phyloP scores from a whole-genome alignment of 2,888 invertebrate species.

The Formica aserva region DNA sequence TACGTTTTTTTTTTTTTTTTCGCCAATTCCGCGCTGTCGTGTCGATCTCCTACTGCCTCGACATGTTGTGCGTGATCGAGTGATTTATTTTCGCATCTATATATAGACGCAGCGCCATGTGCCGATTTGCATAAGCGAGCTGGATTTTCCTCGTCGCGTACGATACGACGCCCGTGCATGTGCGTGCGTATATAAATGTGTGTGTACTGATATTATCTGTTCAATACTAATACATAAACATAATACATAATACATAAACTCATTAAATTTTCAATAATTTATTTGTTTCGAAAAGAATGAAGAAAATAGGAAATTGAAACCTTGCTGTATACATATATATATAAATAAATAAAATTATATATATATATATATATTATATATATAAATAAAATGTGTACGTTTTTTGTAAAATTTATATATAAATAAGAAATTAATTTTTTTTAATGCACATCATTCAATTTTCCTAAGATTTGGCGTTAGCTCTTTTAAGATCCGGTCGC shows the following conservation, averaged over 20 bases:
- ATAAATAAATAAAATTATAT: no score
- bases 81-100: conserved; percentile 44
- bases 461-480: not conserved
- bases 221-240: not conserved
- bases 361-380: not conserved
- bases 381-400: not conserved
- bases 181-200: not conserved
- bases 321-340: not conserved
- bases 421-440: not conserved
- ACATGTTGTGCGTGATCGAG: not conserved
- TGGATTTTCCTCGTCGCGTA: conserved; percentile 21
- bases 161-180: no score
- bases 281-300: not conserved
- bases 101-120: conserved; percentile 33
- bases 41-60: conserved; percentile 28
- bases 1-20: not conserved
- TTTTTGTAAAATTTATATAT: not conserved
- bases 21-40: conserved; percentile 21
- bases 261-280: not conserved
- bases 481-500: not conserved
- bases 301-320: not conserved
- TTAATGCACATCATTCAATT: not conserved
- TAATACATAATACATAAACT: not conserved
- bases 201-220: not conserved
- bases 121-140: conserved; percentile 36